Percentiles rank a stretch among this genome's conserved stretches.
phyloP scores from a whole-genome alignment of 2,113 vertebrate species.

The Salvelinus alpinus region DNA sequence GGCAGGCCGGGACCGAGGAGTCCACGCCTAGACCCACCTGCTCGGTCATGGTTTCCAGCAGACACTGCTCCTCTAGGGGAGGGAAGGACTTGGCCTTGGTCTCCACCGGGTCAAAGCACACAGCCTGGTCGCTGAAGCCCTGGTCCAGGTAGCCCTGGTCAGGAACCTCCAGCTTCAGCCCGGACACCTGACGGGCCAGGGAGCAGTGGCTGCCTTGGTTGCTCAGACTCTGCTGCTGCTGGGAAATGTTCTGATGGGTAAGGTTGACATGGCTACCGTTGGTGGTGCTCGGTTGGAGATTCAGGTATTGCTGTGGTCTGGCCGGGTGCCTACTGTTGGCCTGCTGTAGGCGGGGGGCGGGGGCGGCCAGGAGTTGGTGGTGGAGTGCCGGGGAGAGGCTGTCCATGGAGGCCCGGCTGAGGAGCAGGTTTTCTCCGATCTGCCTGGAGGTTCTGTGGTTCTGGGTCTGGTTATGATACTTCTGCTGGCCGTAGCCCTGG shows the following conservation, averaged over 20 bases:
- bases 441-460: slow-evolving; percentile 55
- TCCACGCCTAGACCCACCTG: slow-evolving; percentile 33
- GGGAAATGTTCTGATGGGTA: slow-evolving; percentile 48
- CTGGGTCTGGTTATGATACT: slow-evolving; percentile 66
- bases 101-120: slow-evolving; percentile 75
- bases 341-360: slow-evolving; percentile 54
- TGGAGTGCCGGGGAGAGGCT: slow-evolving; percentile 65
- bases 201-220: slow-evolving; percentile 65
- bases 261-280: slow-evolving; percentile 51
- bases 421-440: slow-evolving; percentile 58
- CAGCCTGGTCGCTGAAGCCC: slow-evolving; percentile 30
- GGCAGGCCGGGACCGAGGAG: slow-evolving; percentile 51
- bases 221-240: slow-evolving; percentile 50
- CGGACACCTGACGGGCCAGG: slow-evolving; percentile 79
- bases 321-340: slow-evolving; percentile 60
- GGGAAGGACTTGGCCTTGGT: slow-evolving; percentile 75
- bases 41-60: slow-evolving; percentile 78
- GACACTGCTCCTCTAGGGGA: slow-evolving; percentile 77
- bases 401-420: slow-evolving; percentile 70
- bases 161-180: slow-evolving; percentile 85
- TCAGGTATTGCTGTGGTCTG: slow-evolving; percentile 69
- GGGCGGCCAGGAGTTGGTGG: slow-evolving; percentile 51
- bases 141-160: slow-evolving; percentile 75
- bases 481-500: slow-evolving; percentile 48
- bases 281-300: slow-evolving; percentile 33